phyloP scores from a whole-genome alignment of 2,888 invertebrate species.

The Blastobasis adustella region DNA sequence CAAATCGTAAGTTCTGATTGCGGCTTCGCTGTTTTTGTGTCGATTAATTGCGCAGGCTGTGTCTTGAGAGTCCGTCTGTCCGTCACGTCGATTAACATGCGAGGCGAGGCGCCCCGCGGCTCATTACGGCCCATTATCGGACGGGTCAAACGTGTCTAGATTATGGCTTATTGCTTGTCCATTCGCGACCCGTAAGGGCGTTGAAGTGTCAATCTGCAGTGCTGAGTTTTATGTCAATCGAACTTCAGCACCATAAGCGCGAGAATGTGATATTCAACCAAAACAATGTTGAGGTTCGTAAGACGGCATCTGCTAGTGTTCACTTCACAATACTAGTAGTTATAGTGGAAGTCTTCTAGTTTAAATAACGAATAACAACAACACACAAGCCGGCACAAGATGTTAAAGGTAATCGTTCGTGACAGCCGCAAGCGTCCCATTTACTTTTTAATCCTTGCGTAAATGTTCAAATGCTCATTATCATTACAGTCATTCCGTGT shows the following conservation, averaged over 20 bases:
- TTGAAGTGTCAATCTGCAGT: slow-evolving; percentile 25
- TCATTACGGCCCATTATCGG: slow-evolving; percentile 58
- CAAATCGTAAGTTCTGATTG: background rate
- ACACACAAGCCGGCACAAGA: slow-evolving; percentile 1
- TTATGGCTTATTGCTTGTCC: slow-evolving; percentile 40
- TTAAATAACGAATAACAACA: background rate
- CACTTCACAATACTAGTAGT: no score
- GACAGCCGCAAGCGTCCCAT: slow-evolving; percentile 17
- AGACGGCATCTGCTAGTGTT: no score
- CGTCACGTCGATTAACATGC: slow-evolving; percentile 40
- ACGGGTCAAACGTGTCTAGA: slow-evolving; percentile 48
- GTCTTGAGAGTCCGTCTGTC: slow-evolving; percentile 28
- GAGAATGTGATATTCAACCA: no score
- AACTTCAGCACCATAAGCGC: no score
- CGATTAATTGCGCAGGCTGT: slow-evolving; percentile 39
- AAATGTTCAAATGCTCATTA: slow-evolving; percentile 4
- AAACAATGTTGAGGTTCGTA: no score
- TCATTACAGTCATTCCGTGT: background rate
- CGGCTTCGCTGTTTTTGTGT: background rate
- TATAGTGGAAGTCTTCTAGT: no score
- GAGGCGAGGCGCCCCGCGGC: slow-evolving; percentile 34
- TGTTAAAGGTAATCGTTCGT: slow-evolving; percentile 11
- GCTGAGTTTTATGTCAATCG: no score
- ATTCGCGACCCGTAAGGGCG: slow-evolving; percentile 17
- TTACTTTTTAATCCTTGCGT: slow-evolving; percentile 16